Evolutionary conservation across 2,888 invertebrate genomes (phyloP).

Genomic region (Pocota personata): DNA sequence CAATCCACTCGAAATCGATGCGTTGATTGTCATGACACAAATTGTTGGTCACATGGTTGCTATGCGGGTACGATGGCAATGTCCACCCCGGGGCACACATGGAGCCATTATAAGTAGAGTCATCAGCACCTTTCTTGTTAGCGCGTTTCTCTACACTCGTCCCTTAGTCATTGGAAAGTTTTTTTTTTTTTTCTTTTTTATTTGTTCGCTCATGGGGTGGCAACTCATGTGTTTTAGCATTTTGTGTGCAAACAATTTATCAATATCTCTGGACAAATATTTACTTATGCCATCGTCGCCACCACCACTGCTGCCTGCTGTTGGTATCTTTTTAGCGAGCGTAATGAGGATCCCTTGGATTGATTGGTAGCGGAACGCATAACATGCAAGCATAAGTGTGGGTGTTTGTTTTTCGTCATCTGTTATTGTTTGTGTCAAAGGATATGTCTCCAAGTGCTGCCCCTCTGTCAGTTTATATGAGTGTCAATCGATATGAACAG

Average conservation of each 20-base stretch:
- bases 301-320: not conserved
- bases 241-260: constrained; percentile 59
- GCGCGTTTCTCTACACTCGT: not conserved
- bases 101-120: constrained; percentile 28
- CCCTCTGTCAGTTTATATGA: constrained; percentile 18
- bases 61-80: constrained; percentile 22
- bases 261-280: constrained; percentile 56
- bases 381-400: constrained; percentile 14
- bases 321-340: constrained; percentile 36
- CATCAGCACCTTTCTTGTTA: constrained; percentile 31
- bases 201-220: constrained; percentile 22
- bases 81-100: not conserved
- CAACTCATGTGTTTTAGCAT: constrained; percentile 44
- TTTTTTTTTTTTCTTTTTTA: constrained; percentile 15
- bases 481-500: constrained; percentile 36
- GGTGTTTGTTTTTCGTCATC: constrained; percentile 38
- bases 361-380: constrained; percentile 40
- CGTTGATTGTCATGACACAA: constrained; percentile 52
- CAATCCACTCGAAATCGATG: constrained; percentile 37
- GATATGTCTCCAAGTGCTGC: constrained; percentile 31
- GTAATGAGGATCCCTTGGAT: constrained; percentile 47
- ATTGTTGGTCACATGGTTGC: constrained; percentile 47
- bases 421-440: constrained; percentile 45
- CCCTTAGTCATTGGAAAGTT: not conserved
- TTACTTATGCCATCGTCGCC: constrained; percentile 36